Evolutionary conservation across 2,797 vertebrate genomes (phyloP), one percentile per base, ranked within the genome.

Genomic region (Phalloptychus januarius): DNA sequence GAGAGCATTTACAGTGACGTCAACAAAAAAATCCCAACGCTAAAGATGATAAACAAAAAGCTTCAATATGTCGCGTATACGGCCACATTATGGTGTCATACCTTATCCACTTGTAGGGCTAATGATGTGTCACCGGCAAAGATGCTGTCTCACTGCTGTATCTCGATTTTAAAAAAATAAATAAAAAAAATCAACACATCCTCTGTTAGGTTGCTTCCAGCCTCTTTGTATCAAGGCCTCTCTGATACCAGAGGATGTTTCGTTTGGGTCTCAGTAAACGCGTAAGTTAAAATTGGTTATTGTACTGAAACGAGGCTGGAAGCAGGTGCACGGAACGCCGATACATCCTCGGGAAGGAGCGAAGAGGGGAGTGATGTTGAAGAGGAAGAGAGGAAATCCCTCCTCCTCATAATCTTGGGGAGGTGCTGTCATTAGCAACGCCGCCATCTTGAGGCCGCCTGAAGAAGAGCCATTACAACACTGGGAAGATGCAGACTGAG

Each of bases 141-240:
- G 93, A 94, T 96, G 95, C 95, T 95, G 95, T 96, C 90, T 96
- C 95, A 96, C 95, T 91, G 92, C 87, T 93, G 89, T 83, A 25
- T 76, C 80, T 82, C 85, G 72, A 58, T 3, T 25, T 1, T 1
- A 48, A 48, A 48, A 11, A 25, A 58, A 73, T 52, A 71, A 63
- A 75, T 25, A 25, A 56, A 50, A 74, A 56, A 71, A 65, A 75
- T 91, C 84, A 93, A 70, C 88, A 83, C 93, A 93, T 93, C 85
- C 74, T 91, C 79, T n/a, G 8, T 44, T 20, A 12, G 7, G 75
- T 25, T 70, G 71, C 8, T 65, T 71, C 75, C 61, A 46, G 63
- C 5, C 36, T 63, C 61, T 63, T 36, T 7, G 78, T 74, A 12
- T 28, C 83, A 44, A 80, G 61, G 75, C 77, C 67, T 71, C 38